Conservation (phyloP, 2,888 invertebrate genomes). For the Theodoxus fluviatilis region DNA sequence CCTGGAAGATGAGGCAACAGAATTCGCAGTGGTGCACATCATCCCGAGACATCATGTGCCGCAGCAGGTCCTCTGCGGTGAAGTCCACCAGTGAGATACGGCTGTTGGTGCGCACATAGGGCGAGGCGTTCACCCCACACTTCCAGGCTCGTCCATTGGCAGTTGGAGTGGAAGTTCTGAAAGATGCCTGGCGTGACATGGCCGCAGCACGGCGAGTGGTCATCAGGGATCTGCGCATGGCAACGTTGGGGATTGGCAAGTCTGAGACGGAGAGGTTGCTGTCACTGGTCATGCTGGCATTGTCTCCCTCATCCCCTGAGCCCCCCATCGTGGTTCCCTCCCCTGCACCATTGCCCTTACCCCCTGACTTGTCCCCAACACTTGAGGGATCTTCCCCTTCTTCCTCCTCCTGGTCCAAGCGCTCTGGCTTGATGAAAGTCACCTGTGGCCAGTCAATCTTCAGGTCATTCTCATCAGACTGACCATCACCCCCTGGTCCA, state of each 20-base stretch:
- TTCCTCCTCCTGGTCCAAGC: too few species aligned
- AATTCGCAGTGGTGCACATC: slow-evolving; percentile 46
- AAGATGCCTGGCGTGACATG: slow-evolving; percentile 11
- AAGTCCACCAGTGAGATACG: slow-evolving; percentile 45
- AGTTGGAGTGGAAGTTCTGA: slow-evolving; percentile 8
- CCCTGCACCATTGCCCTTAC: too few species aligned
- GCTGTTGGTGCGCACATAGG: slow-evolving; percentile 37
- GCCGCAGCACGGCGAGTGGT: too few species aligned
- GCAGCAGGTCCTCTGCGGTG: slow-evolving; percentile 41
- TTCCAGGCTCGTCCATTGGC: slow-evolving; percentile 4
- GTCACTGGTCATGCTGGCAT: slow-evolving; percentile 36
- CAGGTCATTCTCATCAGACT: too few species aligned
- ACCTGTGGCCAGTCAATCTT: too few species aligned
- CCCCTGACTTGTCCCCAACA: too few species aligned
- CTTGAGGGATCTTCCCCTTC: too few species aligned
- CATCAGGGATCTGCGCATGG: slow-evolving; percentile 27
- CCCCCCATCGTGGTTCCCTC: too few species aligned
- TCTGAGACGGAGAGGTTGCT: slow-evolving; percentile 37
- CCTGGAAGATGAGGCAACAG: slow-evolving; percentile 45
- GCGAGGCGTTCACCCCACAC: slow-evolving; percentile 10
- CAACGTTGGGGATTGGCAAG: slow-evolving; percentile 28
- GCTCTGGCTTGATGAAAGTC: too few species aligned
- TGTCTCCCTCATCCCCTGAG: slow-evolving; percentile 30
- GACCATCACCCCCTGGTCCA: too few species aligned
- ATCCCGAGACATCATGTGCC: slow-evolving; percentile 45